Evolutionary conservation across 1,140 invertebrate species (phyloP), one percentile per base, ranked within the genome.

Genomic region (Physella acuta): DNA sequence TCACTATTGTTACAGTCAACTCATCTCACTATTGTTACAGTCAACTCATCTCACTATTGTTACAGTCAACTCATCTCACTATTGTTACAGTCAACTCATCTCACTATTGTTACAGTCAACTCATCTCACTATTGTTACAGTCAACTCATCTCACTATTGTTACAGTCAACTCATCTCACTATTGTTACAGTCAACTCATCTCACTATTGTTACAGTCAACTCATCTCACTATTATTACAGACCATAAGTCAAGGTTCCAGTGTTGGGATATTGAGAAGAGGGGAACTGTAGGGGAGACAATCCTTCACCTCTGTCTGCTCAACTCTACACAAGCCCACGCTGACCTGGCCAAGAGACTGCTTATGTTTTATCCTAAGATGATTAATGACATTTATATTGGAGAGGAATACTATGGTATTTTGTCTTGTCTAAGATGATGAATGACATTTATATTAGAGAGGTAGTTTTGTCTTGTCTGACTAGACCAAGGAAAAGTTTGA

Each of bases 321-420:
- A 93, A 95, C 74, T 92, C 94, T 0, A 94, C 94, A 0, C 91
- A 94, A 0, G 86, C 97, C 44, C 93, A 98, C 80, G 92, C 93
- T 8, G 94, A 97, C 81, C 87, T 99, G 30, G 95, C 94, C 0
- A 98, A 98, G 85, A 85, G 95, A 72, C 86, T 99, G 0, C 84
- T 99, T 0, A 88, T 91, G 58, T 92, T 94, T 81, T 99, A 94
- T 86, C 97, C 97, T 0, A 95, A 94, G 81, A 88, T 99, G 0
- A 94, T 98, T 75, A 93, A 97, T 79, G 97, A 99, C 81, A 92
- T 97, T 74, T 99, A 98, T 83, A 90, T 96, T 80, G 90, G 90
- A 55, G 96, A 99, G 76, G 96, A 98, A 83, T 99, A 98, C 84
- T 99, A 97, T 81, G 95, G 94, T 94, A 87, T 83, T 74, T 64